phyloP scores from a whole-genome alignment of 2,797 vertebrate genomes.

The Gouania willdenowi region DNA sequence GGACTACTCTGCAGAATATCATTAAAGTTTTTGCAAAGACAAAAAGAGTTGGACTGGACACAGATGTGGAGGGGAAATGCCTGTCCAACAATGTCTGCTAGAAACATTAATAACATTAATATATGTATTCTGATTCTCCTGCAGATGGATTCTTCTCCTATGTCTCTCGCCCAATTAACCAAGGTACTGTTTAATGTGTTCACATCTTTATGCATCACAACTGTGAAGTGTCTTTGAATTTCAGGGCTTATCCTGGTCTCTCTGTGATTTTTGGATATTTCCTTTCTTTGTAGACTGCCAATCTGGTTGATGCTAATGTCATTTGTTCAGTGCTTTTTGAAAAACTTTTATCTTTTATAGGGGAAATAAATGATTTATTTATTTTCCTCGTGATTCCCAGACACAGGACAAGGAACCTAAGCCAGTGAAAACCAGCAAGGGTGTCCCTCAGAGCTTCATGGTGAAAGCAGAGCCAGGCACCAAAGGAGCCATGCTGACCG shows the following conservation, averaged over 20 bases:
- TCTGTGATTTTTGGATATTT: neutral
- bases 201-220: neutral
- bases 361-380: neutral
- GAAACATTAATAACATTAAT: constrained; percentile 49
- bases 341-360: too few species aligned
- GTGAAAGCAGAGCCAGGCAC: constrained; percentile 96
- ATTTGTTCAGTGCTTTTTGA: neutral
- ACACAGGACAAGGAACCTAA: constrained; percentile 91
- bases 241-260: neutral
- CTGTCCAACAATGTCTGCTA: constrained; percentile 34
- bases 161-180: constrained; percentile 70
- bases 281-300: constrained; percentile 86
- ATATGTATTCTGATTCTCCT: constrained; percentile 70
- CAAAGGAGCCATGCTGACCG: constrained; percentile 97
- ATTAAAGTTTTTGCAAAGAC: constrained; percentile 7
- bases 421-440: constrained; percentile 94
- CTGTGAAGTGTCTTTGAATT: neutral
- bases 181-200: constrained; percentile 54
- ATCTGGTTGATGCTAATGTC: constrained; percentile 96
- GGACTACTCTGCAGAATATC: too few species aligned
- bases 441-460: constrained; percentile 99
- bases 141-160: constrained; percentile 73
- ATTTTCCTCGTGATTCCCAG: constrained; percentile 9
- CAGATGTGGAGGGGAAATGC: constrained; percentile 42
- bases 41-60: constrained; percentile 23